Evolutionary conservation across 2,113 vertebrate species (phyloP).

Genomic region (Myxocyprinus asiaticus): DNA sequence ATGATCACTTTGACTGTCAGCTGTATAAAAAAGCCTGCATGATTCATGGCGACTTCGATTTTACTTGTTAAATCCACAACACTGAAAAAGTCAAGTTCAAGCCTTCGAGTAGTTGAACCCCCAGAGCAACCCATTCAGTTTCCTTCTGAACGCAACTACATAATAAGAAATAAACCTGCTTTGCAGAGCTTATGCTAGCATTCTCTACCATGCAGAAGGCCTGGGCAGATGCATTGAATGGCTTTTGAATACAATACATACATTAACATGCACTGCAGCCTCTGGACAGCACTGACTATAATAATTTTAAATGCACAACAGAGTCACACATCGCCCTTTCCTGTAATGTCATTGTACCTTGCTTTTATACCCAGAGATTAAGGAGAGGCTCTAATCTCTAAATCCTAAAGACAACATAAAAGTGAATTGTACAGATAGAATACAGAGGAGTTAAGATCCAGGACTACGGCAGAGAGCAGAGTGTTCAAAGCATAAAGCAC

Average conservation of each 20-base stretch:
- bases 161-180: constrained; percentile 37
- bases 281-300: constrained; percentile 30
- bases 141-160: constrained; percentile 11
- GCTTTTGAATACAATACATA: constrained; percentile 56
- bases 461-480: constrained; percentile 15
- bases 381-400: constrained; percentile 42
- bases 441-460: constrained; percentile 13
- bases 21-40: constrained; percentile 26
- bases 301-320: constrained; percentile 40
- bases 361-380: constrained; percentile 1
- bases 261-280: constrained; percentile 54
- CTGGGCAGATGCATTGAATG: constrained; percentile 48
- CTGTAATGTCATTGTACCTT: constrained; percentile 1
- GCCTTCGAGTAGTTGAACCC: neutral
- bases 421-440: constrained; percentile 27
- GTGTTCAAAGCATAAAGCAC: constrained; percentile 14
- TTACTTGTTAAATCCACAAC: constrained; percentile 27
- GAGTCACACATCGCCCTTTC: constrained; percentile 14
- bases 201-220: constrained; percentile 52
- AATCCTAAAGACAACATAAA: constrained; percentile 41
- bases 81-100: constrained; percentile 16
- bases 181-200: constrained; percentile 25
- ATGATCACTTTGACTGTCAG: constrained; percentile 22
- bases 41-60: constrained; percentile 19
- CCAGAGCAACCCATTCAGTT: constrained; percentile 10